These are phyloP conservation scores for Rhinichthys klamathensis DNA, from an alignment of 2,113 vertebrate genomes.

Conservation along the genomic window DNA sequence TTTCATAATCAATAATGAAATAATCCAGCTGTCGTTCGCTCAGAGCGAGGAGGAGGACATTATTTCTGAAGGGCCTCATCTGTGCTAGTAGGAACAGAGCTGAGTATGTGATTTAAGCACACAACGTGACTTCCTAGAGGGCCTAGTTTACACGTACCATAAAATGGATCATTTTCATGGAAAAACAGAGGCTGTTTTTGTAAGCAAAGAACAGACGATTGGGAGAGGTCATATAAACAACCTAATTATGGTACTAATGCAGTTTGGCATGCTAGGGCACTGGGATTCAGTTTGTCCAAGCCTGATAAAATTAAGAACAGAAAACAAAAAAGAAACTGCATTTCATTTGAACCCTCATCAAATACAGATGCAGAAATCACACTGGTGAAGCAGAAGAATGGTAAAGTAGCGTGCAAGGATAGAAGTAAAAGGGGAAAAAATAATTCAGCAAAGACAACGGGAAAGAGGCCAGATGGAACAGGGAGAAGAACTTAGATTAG, in stretches of 20 bases:
- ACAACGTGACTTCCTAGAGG: slow-evolving; percentile 1
- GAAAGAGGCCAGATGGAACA: slow-evolving; percentile 18
- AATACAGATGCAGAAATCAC: slow-evolving; percentile 39
- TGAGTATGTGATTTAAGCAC: background rate
- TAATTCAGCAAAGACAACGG: slow-evolving; percentile 2
- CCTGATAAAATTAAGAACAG: slow-evolving; percentile 27
- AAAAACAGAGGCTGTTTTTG: slow-evolving; percentile 44
- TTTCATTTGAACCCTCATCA: slow-evolving; percentile 33
- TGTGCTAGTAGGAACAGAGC: background rate
- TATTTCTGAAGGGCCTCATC: background rate
- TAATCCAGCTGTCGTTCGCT: slow-evolving; percentile 38
- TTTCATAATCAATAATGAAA: slow-evolving; percentile 44
- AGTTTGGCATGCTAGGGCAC: slow-evolving; percentile 48
- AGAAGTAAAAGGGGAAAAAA: background rate
- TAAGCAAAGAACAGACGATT: slow-evolving; percentile 43
- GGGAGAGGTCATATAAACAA: slow-evolving; percentile 49
- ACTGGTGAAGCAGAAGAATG: slow-evolving; percentile 10
- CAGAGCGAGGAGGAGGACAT: background rate
- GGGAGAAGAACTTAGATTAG: slow-evolving; percentile 45
- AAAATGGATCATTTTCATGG: slow-evolving; percentile 51
- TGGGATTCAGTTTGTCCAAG: slow-evolving; percentile 12
- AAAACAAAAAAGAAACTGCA: slow-evolving; percentile 44
- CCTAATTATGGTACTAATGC: slow-evolving; percentile 34
- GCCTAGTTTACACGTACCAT: slow-evolving; percentile 10
- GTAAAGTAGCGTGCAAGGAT: slow-evolving; percentile 11